Evolutionary conservation across 1,140 invertebrate genomes (phyloP).

Genomic region (Notospermus geniculatus): DNA sequence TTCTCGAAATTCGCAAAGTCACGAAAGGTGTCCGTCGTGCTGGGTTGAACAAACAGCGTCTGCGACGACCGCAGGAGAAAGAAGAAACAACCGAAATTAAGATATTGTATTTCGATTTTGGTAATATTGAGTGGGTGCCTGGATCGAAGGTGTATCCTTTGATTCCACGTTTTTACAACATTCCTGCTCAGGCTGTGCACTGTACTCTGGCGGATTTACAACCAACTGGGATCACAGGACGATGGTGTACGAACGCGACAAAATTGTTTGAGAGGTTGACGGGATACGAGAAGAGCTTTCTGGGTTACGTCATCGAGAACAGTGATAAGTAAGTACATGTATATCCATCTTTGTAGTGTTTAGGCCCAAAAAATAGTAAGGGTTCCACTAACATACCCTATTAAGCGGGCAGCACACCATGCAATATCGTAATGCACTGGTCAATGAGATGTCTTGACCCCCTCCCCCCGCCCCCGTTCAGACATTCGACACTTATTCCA

Average conservation of each 20-base stretch:
- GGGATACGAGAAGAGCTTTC: constrained; percentile 4
- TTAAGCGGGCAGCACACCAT: no score
- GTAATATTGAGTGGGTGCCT: constrained; percentile 5
- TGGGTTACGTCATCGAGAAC: constrained; percentile 1
- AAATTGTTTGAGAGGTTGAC: constrained; percentile 9
- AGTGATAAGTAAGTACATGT: neutral
- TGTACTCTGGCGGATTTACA: constrained; percentile 1
- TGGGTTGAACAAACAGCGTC: neutral
- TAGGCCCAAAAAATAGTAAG: no score
- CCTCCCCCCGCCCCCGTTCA: no score
- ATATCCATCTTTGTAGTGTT: no score
- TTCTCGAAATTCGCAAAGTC: neutral
- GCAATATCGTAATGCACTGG: no score
- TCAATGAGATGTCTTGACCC: no score
- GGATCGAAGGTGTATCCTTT: neutral
- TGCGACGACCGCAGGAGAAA: neutral
- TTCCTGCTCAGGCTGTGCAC: constrained; percentile 3
- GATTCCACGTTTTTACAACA: neutral
- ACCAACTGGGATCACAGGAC: neutral
- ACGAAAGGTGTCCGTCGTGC: no score
- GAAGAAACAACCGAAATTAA: neutral
- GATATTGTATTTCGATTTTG: constrained; percentile 8
- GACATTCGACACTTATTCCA: no score
- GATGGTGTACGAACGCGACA: neutral
- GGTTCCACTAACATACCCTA: no score